phyloP scores from a whole-genome alignment of 2,113 vertebrate species.

The Sinosuthora webbiana region DNA sequence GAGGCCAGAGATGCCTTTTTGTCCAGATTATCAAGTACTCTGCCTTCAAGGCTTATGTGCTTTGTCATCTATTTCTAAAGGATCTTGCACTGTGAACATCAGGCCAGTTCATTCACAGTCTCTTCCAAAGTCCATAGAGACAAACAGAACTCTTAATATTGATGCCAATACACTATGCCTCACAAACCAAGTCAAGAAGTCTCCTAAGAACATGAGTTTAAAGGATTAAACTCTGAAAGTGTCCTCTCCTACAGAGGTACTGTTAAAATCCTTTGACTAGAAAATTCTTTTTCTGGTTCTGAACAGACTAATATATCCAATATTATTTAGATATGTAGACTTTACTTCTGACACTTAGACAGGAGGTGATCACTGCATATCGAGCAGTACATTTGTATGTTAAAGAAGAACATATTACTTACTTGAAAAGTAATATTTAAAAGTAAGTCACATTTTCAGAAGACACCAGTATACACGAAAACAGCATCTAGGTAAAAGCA shows the following conservation, averaged over 20 bases:
- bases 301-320: not conserved
- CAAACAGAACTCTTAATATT: not conserved
- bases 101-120: not conserved
- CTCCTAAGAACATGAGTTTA: not conserved
- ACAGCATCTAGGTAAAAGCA: not conserved
- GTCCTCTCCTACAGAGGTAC: not conserved
- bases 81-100: not conserved
- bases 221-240: not conserved
- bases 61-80: not conserved
- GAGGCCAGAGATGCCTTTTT: not conserved
- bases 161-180: not conserved
- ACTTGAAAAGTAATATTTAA: not conserved
- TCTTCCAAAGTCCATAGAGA: not conserved
- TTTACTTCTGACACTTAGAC: not conserved
- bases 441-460: not conserved
- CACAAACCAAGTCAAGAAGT: not conserved
- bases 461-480: not conserved
- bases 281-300: not conserved
- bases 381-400: not conserved
- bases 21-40: not conserved
- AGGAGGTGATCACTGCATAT: not conserved
- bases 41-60: not conserved
- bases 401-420: not conserved
- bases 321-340: not conserved
- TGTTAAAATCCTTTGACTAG: not conserved